These are phyloP conservation scores for Peromyscus aztecus DNA, from an alignment of 2,797 vertebrate species.

Conservation along the genomic window DNA sequence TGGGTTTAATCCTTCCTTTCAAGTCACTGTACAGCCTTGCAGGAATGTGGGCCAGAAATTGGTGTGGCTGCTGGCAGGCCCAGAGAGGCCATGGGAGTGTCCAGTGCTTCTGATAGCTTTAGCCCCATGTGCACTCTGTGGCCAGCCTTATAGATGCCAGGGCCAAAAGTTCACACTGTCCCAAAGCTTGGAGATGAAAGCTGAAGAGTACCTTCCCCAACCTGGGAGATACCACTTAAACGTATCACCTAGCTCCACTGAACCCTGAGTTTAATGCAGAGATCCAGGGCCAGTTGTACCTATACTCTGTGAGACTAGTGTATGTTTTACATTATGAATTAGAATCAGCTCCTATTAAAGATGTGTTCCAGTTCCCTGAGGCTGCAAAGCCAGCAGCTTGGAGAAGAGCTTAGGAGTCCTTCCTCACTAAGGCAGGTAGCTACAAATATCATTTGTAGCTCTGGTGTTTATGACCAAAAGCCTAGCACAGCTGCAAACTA, in stretches of 20 bases:
- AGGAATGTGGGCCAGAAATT: no score
- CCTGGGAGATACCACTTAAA: neutral
- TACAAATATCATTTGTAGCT: neutral
- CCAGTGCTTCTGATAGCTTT: neutral
- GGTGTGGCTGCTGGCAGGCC: no score
- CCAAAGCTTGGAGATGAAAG: neutral
- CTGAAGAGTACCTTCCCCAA: neutral
- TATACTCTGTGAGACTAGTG: neutral
- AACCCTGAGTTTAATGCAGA: neutral
- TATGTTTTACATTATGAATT: fast-evolving
- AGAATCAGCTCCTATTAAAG: neutral
- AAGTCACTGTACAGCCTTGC: fast-evolving
- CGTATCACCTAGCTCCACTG: fast-evolving
- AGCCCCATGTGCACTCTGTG: fast-evolving
- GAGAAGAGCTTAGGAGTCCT: neutral
- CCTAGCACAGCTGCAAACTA: neutral
- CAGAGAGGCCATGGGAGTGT: neutral
- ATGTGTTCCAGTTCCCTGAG: neutral
- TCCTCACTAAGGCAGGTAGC: no score
- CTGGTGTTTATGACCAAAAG: neutral
- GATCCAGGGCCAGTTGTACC: neutral
- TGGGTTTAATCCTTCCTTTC: no score
- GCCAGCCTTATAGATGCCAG: neutral
- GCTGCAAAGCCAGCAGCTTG: neutral
- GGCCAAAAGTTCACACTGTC: neutral